phyloP scores from a whole-genome alignment of 2,113 vertebrate species.

The Talpa occidentalis region DNA sequence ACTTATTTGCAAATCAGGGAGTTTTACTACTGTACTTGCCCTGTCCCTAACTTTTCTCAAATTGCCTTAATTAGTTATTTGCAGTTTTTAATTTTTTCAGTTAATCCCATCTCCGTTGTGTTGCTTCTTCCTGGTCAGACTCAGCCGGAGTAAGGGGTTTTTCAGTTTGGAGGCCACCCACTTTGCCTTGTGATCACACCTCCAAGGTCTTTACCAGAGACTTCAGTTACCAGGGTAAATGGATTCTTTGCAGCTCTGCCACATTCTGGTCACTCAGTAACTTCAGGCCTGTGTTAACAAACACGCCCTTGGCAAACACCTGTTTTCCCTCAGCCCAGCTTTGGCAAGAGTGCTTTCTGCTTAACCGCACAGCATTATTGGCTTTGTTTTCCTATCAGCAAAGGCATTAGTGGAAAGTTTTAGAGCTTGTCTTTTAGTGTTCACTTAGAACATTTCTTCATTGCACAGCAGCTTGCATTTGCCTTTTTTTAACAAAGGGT shows the following conservation, averaged over 20 bases:
- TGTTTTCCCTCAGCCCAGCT: not conserved
- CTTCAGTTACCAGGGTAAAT: not conserved
- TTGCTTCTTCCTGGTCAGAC: not conserved
- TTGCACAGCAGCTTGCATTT: not conserved
- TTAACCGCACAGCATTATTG: not conserved
- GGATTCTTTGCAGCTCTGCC: not conserved
- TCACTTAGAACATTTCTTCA: not conserved
- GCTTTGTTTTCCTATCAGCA: not conserved
- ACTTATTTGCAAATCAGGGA: not conserved
- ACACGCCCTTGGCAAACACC: not conserved
- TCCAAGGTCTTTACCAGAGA: not conserved
- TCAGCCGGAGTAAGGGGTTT: not conserved
- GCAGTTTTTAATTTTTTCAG: not conserved
- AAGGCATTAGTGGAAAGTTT: not conserved
- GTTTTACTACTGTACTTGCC: rapidly evolving
- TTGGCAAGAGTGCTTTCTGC: not conserved
- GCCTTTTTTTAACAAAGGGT: not conserved
- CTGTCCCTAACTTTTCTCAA: not conserved
- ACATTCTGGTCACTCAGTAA: not conserved
- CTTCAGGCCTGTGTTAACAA: not conserved
- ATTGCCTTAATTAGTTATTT: not conserved
- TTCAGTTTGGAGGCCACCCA: not conserved
- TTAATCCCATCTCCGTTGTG: not conserved
- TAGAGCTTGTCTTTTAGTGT: not conserved
- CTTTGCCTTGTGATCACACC: not conserved